A percentile compares a stretch with the other conserved stretches of the same genome.
These are phyloP conservation scores for Drosophila ananassae DNA, from an alignment of 1,140 invertebrate species.

Conservation along the genomic window DNA sequence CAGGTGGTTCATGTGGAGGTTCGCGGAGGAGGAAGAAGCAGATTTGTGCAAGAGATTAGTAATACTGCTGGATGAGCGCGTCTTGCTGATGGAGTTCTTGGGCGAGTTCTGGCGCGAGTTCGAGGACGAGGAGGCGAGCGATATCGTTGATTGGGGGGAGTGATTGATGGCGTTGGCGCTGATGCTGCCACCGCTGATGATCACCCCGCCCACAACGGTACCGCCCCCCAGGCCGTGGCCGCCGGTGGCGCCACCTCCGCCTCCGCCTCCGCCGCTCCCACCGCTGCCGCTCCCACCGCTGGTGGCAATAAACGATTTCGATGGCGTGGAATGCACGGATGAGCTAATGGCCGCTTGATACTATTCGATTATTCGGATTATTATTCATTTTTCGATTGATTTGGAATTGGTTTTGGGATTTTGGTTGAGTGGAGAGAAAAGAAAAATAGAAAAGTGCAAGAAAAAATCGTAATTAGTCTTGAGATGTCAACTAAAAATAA, in stretches of 20 bases:
- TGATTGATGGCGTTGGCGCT: conserved; percentile 51
- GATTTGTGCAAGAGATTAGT: conserved; percentile 84
- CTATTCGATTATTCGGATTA: conserved; percentile 44
- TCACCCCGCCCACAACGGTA: conserved; percentile 66
- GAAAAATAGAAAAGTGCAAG: conserved; percentile 81
- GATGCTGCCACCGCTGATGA: conserved; percentile 40
- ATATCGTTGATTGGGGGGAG: conserved; percentile 83
- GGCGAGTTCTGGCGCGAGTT: conserved; percentile 84
- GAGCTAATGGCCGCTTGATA: conserved; percentile 84
- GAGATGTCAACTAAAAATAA: conserved; percentile 61
- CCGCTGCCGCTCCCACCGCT: conserved; percentile 61
- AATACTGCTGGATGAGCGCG: conserved; percentile 83
- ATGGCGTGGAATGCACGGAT: conserved; percentile 86
- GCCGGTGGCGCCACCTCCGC: conserved; percentile 37
- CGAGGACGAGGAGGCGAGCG: conserved; percentile 85
- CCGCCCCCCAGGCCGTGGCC: conserved; percentile 69
- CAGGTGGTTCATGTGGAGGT: conserved; percentile 59
- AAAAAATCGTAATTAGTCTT: conserved; percentile 77
- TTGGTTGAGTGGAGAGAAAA: conserved; percentile 62
- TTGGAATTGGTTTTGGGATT: conserved; percentile 38
- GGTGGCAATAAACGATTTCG: conserved; percentile 85
- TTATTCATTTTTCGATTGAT: conserved; percentile 21
- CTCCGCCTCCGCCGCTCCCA: neutral
- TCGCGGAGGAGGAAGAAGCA: conserved; percentile 83
- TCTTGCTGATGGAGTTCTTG: conserved; percentile 85